Base-by-base conservation (phyloP, 2,888 invertebrate species). In the Pedicia rivosa region DNA sequence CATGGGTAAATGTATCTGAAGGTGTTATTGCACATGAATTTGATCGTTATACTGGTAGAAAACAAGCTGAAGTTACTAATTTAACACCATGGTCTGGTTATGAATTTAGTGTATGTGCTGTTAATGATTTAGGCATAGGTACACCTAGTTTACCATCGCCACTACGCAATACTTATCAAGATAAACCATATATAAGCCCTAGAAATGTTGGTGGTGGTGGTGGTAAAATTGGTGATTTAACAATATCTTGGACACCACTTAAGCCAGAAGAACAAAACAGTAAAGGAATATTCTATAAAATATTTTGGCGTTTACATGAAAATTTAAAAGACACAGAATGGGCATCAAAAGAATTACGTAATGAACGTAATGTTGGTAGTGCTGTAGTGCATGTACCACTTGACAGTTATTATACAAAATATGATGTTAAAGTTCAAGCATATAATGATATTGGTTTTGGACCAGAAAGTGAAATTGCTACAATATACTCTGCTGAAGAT, bases 191-290 rank as follows among this genome's bases (percentile, higher is more conserved):
- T 45, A 72, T 73, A 48, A 71, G 79, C 5, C 92, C 92, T 2
- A 55, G 63, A 5, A 80, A 84, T 49, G 71, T 97, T 26, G 74
- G 84, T 12, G 94, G 95, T 1, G 95, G 95, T 4, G 94, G 94
- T 29, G 94, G 94, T 9, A 94, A 92, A 60, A 87, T 90, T 42
- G 92, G 94, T 0, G 91, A 91, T 53, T 71, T 97, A 4, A 83
- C 86, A 1, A 87, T 97, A 36, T 82, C 75, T 0, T 95, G 94
- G 94, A 68, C 74, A 47, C 79, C 86, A 1, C 55, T 92, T 19
- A 67, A 73, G 42, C 61, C 72, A 0, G 70, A 82, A 41, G 74
- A 90, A 46, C 90, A 91, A 57, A 88, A 92, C 55, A 91, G 84
- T 1, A 81, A 81, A 16, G 84, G 82, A 27, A 78, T 92, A 43